Conservation (phyloP, 2,113 vertebrate species). For the Xiphophorus couchianus region DNA sequence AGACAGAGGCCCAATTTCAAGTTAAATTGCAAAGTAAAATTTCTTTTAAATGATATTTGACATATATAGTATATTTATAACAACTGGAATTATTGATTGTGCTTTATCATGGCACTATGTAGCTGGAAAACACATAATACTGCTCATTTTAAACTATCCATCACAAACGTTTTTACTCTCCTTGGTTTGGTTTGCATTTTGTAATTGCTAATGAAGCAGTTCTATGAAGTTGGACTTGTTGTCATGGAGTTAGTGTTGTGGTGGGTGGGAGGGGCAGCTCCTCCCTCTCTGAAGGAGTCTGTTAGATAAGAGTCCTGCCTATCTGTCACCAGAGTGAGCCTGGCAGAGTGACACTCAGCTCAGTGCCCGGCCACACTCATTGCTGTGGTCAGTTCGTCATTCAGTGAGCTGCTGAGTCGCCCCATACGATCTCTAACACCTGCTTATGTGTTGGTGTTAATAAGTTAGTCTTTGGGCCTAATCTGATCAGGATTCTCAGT, state of each 20-base stretch:
- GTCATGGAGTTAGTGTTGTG: too few relatives aligned
- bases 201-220: neutral
- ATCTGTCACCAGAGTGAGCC: slow-evolving; percentile 46
- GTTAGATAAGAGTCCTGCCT: slow-evolving; percentile 65
- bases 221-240: too few relatives aligned
- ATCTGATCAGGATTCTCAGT: slow-evolving; percentile 19
- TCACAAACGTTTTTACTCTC: neutral
- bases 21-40: too few relatives aligned
- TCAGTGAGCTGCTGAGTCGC: neutral
- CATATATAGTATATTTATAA: too few relatives aligned
- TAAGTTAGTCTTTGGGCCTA: slow-evolving; percentile 24
- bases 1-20: too few relatives aligned
- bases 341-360: neutral
- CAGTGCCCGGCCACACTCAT: neutral
- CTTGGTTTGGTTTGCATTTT: neutral
- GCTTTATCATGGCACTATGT: too few relatives aligned
- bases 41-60: too few relatives aligned
- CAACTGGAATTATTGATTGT: too few relatives aligned
- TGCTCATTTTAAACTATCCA: too few relatives aligned
- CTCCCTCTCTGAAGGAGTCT: slow-evolving; percentile 49
- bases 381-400: neutral
- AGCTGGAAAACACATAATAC: too few relatives aligned
- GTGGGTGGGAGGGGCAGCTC: slow-evolving; percentile 17
- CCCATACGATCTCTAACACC: neutral
- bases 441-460: slow-evolving; percentile 18